Conservation (phyloP, 1,140 invertebrate genomes). For the Tetramorium simillimum region DNA sequence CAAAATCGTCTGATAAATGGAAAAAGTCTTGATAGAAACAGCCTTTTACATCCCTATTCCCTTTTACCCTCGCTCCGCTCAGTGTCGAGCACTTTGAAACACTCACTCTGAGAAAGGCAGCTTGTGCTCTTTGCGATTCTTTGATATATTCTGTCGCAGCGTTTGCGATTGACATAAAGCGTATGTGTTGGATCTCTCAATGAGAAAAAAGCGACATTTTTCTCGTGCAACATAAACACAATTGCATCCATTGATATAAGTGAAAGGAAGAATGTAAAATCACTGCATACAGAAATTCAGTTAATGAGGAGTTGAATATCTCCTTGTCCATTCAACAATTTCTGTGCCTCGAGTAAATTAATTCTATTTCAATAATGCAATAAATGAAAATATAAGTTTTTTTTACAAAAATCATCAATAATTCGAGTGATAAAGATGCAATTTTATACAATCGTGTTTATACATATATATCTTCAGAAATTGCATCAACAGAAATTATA, state of each 20-base stretch:
- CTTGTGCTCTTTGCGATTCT: slow-evolving; percentile 9
- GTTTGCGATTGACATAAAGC: slow-evolving; percentile 21
- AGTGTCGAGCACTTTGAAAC: not conserved
- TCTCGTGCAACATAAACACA: not conserved
- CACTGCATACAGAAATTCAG: not conserved
- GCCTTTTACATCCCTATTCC: not conserved
- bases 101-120: not conserved
- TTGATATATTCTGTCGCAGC: slow-evolving; percentile 15
- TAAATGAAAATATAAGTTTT: not conserved
- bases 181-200: not conserved
- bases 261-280: not conserved
- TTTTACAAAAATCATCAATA: not conserved
- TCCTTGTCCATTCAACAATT: not conserved
- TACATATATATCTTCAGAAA: not conserved
- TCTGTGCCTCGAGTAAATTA: not conserved
- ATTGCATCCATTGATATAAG: not conserved
- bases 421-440: not conserved
- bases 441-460: not conserved
- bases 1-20: slow-evolving; percentile 27
- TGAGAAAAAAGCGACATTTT: not conserved
- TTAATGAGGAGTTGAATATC: not conserved
- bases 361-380: not conserved
- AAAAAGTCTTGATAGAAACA: slow-evolving; percentile 34
- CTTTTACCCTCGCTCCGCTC: not conserved
- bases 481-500: no score